phyloP scores from a whole-genome alignment of 2,113 vertebrate genomes.

The Pungitius pungitius region DNA sequence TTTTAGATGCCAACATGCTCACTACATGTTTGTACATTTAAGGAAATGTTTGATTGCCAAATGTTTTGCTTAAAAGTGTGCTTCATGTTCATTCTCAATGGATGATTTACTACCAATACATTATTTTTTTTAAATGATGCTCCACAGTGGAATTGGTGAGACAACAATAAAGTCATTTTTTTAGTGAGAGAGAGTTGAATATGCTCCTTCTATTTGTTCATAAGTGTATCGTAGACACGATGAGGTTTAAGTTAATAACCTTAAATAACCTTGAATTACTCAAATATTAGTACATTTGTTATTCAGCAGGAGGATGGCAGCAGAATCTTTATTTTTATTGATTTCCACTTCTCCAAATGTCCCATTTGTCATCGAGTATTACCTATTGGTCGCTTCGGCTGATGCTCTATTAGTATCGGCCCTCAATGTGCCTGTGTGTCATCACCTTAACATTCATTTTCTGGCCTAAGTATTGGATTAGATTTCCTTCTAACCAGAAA shows the following conservation, averaged over 20 bases:
- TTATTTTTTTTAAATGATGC: neutral
- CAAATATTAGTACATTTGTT: neutral
- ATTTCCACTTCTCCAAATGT: constrained; percentile 22
- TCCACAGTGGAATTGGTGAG: neutral
- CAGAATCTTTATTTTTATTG: constrained; percentile 13
- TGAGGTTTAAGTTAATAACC: neutral
- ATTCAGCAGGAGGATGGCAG: neutral
- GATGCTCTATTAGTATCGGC: neutral
- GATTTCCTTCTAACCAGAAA: neutral
- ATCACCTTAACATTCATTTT: neutral
- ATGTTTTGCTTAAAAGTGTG: neutral
- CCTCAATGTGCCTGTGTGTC: neutral
- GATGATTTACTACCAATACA: neutral
- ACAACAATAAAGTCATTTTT: neutral
- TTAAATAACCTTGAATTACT: constrained; percentile 9
- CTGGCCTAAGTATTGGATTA: neutral
- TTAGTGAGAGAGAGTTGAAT: neutral
- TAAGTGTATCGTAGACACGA: neutral
- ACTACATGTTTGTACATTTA: neutral
- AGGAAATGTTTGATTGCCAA: neutral
- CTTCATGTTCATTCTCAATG: neutral
- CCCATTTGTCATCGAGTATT: neutral
- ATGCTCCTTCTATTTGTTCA: neutral
- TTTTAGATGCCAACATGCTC: neutral
- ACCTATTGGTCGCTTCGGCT: neutral